Evolutionary conservation across 2,797 vertebrate species (phyloP), one percentile per base, ranked within the genome.

Genomic region (Lateolabrax maculatus): DNA sequence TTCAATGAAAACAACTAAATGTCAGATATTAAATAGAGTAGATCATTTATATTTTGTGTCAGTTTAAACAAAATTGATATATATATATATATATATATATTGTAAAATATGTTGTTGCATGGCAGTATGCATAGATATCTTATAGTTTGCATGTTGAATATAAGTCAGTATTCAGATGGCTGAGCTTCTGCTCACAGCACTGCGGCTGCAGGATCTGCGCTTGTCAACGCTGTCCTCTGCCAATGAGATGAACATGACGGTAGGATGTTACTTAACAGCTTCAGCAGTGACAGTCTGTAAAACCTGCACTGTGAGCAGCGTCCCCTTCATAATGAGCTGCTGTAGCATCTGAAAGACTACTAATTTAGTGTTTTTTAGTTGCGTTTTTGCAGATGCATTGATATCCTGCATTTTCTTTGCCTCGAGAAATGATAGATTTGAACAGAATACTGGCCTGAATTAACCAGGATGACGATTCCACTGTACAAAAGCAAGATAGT

Each of bases 121-220:
- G 46, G 7, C 6, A 18, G 43, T 5, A 41, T 52, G 16, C 6
- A 48, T 12, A 21, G 11, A 56, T 13, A 64, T 39, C 31, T 9
- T 18, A 8, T 57, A 18, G 36, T 53, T 46, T 71, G 21, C 27
- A 61, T 72, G 23, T 62, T 25, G 18, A 60, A n/a, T 19, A 1
- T 53, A 37, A 41, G 53, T 51, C 39, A 41, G 55, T 19, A 21
- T 81, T 25, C 64, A 56, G 41, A 64, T 51, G 67, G 61, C 51
- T 44, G 27, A 64, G 60, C 64, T 51, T 55, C 39, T 79, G 66
- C 25, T 66, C 27, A 29, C 61, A 56, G 65, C 21, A 12, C 56
- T 63, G 37, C 64, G 71, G 64, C 66, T 82, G 81, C 57, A 51
- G 65, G 52, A 72, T 78, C 56, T 56, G 39, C 69, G 51, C 49